Evolutionary conservation across 2,113 vertebrate genomes (phyloP).

Genomic region (Clarias macrocephalus): DNA sequence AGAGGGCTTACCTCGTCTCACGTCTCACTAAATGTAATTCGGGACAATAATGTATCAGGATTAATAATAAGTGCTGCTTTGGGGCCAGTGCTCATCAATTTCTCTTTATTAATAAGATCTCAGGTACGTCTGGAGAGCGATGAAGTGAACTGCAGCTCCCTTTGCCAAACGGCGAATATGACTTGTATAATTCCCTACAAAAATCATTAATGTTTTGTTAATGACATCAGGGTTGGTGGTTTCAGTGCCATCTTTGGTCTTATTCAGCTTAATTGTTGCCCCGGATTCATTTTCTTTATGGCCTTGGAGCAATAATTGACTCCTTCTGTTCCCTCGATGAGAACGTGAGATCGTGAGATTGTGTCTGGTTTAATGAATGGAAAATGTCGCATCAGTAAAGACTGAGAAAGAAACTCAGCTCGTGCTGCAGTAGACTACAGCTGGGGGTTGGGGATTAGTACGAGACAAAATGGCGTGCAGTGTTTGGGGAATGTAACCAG

Average conservation of each 20-base stretch:
- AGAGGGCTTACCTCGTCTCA: no score
- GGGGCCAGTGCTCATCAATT: not conserved
- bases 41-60: not conserved
- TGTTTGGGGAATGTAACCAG: not conserved
- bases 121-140: not conserved
- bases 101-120: not conserved
- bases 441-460: not conserved
- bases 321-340: not conserved
- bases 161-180: not conserved
- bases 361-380: not conserved
- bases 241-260: not conserved
- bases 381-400: not conserved
- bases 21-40: no score
- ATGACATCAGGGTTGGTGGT: not conserved
- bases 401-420: not conserved
- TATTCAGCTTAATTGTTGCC: not conserved
- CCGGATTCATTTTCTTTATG: not conserved
- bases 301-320: not conserved
- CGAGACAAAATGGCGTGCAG: not conserved
- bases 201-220: not conserved
- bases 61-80: not conserved
- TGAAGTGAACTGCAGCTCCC: not conserved
- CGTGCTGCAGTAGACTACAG: not conserved
- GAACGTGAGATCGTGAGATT: not conserved
- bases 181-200: not conserved